Base-by-base conservation (phyloP, 2,888 invertebrate genomes). In the Oligia latruncula region DNA sequence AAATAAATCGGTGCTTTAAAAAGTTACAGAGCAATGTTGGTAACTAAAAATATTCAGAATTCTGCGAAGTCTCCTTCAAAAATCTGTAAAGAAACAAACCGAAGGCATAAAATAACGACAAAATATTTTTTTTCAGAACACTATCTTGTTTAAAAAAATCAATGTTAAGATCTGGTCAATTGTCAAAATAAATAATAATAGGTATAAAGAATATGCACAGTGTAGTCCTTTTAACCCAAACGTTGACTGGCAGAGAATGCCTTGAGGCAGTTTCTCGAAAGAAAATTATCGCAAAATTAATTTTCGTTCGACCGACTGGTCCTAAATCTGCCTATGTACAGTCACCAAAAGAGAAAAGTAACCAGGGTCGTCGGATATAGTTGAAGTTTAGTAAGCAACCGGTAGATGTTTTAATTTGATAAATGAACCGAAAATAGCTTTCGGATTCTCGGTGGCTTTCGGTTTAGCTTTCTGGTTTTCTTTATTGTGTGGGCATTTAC, bases 51-150 rank as follows among this genome's bases (percentile, higher is more conserved):
- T 88, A 88, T 89, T 88, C 87, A 82, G 83, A 88, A 90, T 88
- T 89, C 91, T 89, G 87, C 84, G 88, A 82, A 70, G 77, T 78
- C 86, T 91, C 90, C 93, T 60, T 95, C 94, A 96, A 93, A 96
- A 96, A 95, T 96, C 96, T 96, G 96, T 72, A 95, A 96, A 92
- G 89, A 87, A 89, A 89, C 82, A 88, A 84, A 87, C 81, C 84
- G 87, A 85, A 77, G 79, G 74, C 78, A 87, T 85, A 83, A 88
- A 85, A 80, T 78, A 78, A 80, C 64, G 17, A 62, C 29, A 73
- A 68, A 20, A 58, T 52, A 65, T 55, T 40, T 20, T 70, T 46
- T 55, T 62, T 49, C 0, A 29, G 13, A 60, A 74, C 9, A 52
- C 40, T 68, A 40, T 46, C 8, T 52, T 60, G 13, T 49, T 72